Evolutionary conservation across 2,113 vertebrate genomes (phyloP).

Genomic region (Tichodroma muraria): DNA sequence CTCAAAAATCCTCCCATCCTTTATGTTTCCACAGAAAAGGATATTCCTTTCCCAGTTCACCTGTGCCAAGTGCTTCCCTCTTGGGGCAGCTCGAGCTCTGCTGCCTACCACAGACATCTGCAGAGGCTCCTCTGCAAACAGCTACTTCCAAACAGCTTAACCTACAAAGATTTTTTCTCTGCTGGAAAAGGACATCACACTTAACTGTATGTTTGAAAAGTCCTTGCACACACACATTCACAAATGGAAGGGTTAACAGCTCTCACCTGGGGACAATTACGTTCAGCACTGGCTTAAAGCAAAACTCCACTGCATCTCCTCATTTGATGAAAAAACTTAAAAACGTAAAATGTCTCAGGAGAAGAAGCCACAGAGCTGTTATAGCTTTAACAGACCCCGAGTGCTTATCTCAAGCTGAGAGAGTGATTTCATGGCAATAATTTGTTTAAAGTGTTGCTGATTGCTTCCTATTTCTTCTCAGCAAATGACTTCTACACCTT

Average conservation of each 20-base stretch:
- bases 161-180: background rate
- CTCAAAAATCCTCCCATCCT: background rate
- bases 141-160: background rate
- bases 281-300: background rate
- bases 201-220: background rate
- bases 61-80: background rate
- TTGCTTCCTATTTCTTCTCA: constrained; percentile 75
- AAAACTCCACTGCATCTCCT: background rate
- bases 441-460: constrained; percentile 75
- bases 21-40: background rate
- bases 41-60: background rate
- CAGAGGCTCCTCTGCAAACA: background rate
- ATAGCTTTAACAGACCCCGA: constrained; percentile 63
- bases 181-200: fast-evolving
- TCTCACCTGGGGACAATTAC: background rate
- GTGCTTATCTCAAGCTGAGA: constrained; percentile 69
- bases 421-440: constrained; percentile 75
- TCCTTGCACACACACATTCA: background rate
- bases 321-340: constrained; percentile 30
- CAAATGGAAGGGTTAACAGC: fast-evolving
- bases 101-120: background rate
- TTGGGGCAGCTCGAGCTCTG: background rate
- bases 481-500: constrained; percentile 80
- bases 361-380: constrained; percentile 21
- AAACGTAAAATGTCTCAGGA: background rate